Percentiles rank a stretch among this genome's conserved stretches.
phyloP scores from a whole-genome alignment of 2,113 vertebrate genomes.

The Albula glossodonta region DNA sequence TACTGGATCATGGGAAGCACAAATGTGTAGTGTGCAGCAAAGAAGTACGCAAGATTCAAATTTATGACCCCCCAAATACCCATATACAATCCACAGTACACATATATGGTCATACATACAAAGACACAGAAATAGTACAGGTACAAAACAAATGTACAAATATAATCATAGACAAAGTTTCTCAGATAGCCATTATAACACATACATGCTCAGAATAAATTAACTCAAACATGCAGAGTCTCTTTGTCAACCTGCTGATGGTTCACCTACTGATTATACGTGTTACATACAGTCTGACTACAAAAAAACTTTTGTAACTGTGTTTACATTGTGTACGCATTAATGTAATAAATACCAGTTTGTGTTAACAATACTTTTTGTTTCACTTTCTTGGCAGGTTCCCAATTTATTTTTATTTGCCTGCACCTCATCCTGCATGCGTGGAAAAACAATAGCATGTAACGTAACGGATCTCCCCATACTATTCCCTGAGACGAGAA shows the following conservation, averaged over 20 bases:
- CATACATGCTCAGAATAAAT: neutral
- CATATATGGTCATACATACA: neutral
- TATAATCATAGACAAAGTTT: neutral
- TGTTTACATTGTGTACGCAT: conserved; percentile 5
- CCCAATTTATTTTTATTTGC: neutral
- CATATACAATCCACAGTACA: neutral
- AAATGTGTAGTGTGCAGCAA: neutral
- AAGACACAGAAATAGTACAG: neutral
- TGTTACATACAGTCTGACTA: neutral
- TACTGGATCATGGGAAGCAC: neutral
- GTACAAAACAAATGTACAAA: neutral
- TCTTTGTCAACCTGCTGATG: neutral
- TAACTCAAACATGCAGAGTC: neutral
- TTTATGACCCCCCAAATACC: neutral
- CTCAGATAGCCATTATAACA: neutral
- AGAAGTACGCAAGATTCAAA: neutral
- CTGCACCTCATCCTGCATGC: neutral
- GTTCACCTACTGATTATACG: neutral
- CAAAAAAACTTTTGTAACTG: neutral
- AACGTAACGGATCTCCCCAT: neutral
- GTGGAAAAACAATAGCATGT: neutral
- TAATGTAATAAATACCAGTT: neutral
- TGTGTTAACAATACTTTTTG: neutral
- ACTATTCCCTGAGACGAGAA: neutral
- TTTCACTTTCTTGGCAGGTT: neutral